Evolutionary conservation across 2,888 invertebrate species (phyloP).

Genomic region (Ypsolopha sequella): DNA sequence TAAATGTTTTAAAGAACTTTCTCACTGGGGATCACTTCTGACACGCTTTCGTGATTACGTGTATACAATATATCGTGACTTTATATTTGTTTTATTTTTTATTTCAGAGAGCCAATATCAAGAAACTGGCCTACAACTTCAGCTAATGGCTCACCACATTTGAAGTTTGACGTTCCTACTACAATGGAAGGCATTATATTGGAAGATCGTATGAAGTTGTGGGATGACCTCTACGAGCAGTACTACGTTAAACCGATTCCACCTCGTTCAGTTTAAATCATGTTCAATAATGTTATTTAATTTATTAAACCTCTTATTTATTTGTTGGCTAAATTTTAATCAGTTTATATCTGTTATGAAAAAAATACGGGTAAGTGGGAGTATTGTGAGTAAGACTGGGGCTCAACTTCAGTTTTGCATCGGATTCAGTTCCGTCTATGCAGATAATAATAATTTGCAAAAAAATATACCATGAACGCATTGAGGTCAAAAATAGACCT

Average conservation of each 20-base stretch:
- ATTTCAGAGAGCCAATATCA: background rate
- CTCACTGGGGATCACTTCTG: background rate
- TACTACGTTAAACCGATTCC: background rate
- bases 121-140: background rate
- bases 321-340: no score
- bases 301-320: no score
- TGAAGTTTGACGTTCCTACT: background rate
- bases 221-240: slow-evolving; percentile 1
- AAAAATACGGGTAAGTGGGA: no score
- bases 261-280: background rate
- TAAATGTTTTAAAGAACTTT: background rate
- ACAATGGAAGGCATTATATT: background rate
- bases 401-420: no score
- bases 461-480: no score
- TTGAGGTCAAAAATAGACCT: no score
- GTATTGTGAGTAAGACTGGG: no score
- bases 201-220: background rate
- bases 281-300: no score
- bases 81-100: background rate
- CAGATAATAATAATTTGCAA: no score
- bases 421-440: no score
- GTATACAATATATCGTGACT: no score
- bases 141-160: background rate
- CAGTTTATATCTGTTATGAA: no score
- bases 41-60: background rate